phyloP scores from a whole-genome alignment of 2,888 invertebrate species.

The Achlya flavicornis region DNA sequence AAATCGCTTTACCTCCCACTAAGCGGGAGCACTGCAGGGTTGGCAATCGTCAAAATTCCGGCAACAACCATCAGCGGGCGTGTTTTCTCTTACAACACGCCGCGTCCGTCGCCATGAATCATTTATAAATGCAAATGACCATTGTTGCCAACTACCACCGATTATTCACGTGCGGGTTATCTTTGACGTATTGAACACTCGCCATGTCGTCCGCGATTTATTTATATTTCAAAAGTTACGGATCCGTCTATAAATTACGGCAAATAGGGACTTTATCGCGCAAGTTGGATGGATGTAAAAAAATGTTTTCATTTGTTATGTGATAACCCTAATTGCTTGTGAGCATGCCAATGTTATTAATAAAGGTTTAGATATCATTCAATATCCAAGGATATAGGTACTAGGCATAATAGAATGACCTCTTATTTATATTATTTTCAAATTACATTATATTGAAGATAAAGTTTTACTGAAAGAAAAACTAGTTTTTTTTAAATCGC shows the following conservation, averaged over 20 bases:
- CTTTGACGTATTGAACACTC: slow-evolving; percentile 61
- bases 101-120: slow-evolving; percentile 61
- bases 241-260: slow-evolving; percentile 10
- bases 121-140: slow-evolving; percentile 75
- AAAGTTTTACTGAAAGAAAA: too few relatives aligned
- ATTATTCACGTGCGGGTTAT: slow-evolving; percentile 71
- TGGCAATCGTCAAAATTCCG: slow-evolving; percentile 56
- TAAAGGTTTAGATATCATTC: background rate
- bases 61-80: slow-evolving; percentile 47
- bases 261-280: background rate
- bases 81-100: slow-evolving; percentile 66
- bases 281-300: background rate
- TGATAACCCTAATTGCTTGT: background rate
- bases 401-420: too few relatives aligned
- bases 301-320: slow-evolving; percentile 1
- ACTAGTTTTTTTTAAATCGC: too few relatives aligned
- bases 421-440: too few relatives aligned
- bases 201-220: slow-evolving; percentile 44
- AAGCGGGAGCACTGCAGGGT: slow-evolving; percentile 35
- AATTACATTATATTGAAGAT: too few relatives aligned
- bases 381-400: too few relatives aligned
- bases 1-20: background rate
- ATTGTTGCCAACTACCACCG: slow-evolving; percentile 67
- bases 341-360: background rate
- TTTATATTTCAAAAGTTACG: slow-evolving; percentile 33